Percentiles rank a stretch among this genome's conserved stretches.
phyloP scores from a whole-genome alignment of 2,113 vertebrate species.

The Nicator chloris region DNA sequence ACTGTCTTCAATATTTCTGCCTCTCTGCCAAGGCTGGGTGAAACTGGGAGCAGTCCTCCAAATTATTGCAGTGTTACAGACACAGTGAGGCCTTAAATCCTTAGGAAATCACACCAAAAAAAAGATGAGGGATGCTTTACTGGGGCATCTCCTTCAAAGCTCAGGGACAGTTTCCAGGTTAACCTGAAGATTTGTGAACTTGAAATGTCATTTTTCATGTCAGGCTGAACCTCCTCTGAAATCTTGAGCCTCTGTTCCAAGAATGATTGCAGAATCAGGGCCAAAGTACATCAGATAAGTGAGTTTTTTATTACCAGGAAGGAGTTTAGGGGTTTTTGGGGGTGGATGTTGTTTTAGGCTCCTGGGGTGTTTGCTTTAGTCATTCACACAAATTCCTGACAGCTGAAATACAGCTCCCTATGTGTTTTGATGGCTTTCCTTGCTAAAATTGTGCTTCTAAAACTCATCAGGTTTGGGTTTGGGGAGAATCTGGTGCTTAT shows the following conservation, averaged over 20 bases:
- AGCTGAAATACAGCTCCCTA: neutral
- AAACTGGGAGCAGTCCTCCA: neutral
- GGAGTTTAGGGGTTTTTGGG: neutral
- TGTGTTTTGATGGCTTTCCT: neutral
- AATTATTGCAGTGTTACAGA: neutral
- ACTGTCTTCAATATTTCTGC: neutral
- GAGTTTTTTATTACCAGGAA: neutral
- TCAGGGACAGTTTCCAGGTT: neutral
- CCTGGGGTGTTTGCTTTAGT: neutral
- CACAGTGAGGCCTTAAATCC: neutral
- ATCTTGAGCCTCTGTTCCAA: neutral
- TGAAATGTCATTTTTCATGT: neutral
- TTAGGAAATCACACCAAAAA: neutral
- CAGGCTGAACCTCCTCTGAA: neutral
- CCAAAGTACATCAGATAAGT: neutral
- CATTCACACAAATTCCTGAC: neutral
- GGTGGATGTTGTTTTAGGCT: neutral
- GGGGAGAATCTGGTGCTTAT: neutral
- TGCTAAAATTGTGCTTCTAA: neutral
- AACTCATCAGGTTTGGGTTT: neutral
- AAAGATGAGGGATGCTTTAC: neutral
- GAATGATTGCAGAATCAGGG: neutral
- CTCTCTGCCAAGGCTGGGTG: neutral
- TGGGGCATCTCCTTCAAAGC: neutral
- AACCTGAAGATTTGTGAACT: neutral